Conservation (phyloP, 1,140 invertebrate genomes). For the Helicoverpa zea region DNA sequence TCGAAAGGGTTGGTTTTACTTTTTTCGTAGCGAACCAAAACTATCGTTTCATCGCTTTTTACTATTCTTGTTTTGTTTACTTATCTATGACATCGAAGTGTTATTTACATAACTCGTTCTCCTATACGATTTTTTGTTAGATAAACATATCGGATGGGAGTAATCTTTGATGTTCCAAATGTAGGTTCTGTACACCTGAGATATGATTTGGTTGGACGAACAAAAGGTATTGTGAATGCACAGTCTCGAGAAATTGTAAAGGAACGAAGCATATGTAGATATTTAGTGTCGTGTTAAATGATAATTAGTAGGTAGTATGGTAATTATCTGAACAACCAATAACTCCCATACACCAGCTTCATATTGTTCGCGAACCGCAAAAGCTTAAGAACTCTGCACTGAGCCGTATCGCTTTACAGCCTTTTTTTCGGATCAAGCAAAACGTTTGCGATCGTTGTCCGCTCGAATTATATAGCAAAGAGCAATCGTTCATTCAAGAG, state of each 20-base stretch:
- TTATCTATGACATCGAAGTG: slow-evolving; percentile 51
- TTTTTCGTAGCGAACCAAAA: slow-evolving; percentile 69
- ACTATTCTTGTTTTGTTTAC: slow-evolving; percentile 69
- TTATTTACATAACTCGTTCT: slow-evolving; percentile 58
- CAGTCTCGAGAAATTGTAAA: not conserved
- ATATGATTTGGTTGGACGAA: slow-evolving; percentile 12
- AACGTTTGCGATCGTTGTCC: slow-evolving; percentile 75
- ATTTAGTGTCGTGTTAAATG: not conserved
- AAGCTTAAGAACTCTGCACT: slow-evolving; percentile 59
- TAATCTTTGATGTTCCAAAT: slow-evolving; percentile 48
- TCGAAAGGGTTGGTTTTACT: slow-evolving; percentile 77
- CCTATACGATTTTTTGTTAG: slow-evolving; percentile 35
- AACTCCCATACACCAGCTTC: slow-evolving; percentile 58
- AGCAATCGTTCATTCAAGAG: slow-evolving; percentile 84
- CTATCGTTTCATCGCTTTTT: slow-evolving; percentile 76
- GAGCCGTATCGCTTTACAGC: slow-evolving; percentile 80
- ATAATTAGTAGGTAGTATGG: not conserved
- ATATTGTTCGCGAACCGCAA: slow-evolving; percentile 64
- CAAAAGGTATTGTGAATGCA: slow-evolving; percentile 33
- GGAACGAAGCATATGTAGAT: not conserved
- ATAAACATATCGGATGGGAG: slow-evolving; percentile 24
- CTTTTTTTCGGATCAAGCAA: slow-evolving; percentile 74
- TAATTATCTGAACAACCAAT: slow-evolving; percentile 42
- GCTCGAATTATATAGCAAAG: slow-evolving; percentile 82
- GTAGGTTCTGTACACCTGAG: slow-evolving; percentile 11